A percentile compares a stretch with the other conserved stretches of the same genome.
These are phyloP conservation scores for Chorisops tibialis DNA, from an alignment of 2,888 invertebrate species.

Conservation along the genomic window DNA sequence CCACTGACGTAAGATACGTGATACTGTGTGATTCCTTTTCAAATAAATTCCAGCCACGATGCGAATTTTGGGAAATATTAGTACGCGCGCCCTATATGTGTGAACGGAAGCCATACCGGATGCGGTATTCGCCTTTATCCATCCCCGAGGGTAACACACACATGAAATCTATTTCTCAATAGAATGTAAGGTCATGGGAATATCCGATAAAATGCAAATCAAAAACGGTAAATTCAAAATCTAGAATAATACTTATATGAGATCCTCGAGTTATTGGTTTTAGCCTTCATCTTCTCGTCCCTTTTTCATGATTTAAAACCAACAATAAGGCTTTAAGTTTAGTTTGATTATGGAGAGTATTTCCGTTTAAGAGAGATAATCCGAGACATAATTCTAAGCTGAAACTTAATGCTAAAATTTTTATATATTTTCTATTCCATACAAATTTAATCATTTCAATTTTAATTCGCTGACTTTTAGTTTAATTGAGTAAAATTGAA, in stretches of 20 bases:
- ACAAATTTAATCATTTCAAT: no score
- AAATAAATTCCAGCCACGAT: background rate
- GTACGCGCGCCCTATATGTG: background rate
- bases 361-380: no score
- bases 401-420: no score
- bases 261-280: no score
- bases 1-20: slow-evolving; percentile 3
- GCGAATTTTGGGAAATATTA: background rate
- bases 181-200: background rate
- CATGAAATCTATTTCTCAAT: background rate
- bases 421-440: no score
- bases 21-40: slow-evolving; percentile 1
- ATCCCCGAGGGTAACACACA: background rate
- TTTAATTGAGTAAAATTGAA: no score
- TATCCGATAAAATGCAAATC: slow-evolving; percentile 6
- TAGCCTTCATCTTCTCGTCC: no score
- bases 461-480: no score
- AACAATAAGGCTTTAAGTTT: no score
- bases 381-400: no score
- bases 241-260: background rate
- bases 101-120: background rate
- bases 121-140: background rate
- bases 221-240: slow-evolving; percentile 10
- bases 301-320: no score
- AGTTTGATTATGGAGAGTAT: no score